A percentile compares a stretch with the other conserved stretches of the same genome.
Conservation (phyloP, 2,113 vertebrate species). For the Toxostoma redivivum region DNA sequence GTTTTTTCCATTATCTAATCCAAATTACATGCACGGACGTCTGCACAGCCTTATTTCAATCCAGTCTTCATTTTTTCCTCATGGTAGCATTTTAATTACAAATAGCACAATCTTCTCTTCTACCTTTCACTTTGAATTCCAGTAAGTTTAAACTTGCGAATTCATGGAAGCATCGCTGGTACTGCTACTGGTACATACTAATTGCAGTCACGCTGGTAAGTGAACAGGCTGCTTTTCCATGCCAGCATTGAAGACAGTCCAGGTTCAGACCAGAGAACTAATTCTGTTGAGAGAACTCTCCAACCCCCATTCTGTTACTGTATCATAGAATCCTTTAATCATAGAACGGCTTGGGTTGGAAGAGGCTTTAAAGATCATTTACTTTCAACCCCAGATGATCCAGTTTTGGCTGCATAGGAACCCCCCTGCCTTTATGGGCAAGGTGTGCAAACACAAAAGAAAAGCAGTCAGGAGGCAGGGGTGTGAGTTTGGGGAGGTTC, state of each 20-base stretch:
- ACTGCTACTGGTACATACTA: accelerated
- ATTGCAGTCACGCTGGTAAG: background rate
- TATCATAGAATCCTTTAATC: background rate
- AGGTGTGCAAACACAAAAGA: background rate
- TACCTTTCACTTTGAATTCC: background rate
- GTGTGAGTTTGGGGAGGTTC: background rate
- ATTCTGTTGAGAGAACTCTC: background rate
- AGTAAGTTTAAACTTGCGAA: background rate
- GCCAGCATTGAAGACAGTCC: background rate
- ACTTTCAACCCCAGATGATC: background rate
- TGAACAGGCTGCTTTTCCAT: background rate
- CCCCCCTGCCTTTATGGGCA: background rate
- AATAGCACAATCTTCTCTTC: background rate
- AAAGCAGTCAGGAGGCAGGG: background rate
- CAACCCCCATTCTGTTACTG: background rate
- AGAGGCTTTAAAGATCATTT: background rate
- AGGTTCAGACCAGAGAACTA: background rate
- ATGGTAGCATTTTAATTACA: background rate
- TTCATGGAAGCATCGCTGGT: background rate
- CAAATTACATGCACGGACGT: background rate
- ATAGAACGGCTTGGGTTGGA: background rate
- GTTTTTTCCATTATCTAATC: background rate
- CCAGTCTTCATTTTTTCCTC: background rate
- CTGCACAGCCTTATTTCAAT: background rate
- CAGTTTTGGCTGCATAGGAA: accelerated